These are phyloP conservation scores for Anticlea derivata DNA, from an alignment of 2,888 invertebrate genomes.

Conservation along the genomic window DNA sequence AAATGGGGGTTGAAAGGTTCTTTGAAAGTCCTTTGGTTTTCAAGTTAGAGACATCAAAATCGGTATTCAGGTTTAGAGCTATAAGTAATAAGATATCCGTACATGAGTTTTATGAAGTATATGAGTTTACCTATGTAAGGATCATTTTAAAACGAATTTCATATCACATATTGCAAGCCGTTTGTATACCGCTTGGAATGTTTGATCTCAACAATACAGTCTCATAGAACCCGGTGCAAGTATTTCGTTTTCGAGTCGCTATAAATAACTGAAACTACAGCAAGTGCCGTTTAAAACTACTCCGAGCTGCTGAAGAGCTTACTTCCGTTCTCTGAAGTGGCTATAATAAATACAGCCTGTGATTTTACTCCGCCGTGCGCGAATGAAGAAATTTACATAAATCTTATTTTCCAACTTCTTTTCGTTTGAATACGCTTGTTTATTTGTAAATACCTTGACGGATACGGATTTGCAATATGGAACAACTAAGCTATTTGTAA, in stretches of 20 bases:
- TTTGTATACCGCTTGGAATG: too few species aligned
- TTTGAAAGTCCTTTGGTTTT: too few species aligned
- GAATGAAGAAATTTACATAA: constrained; percentile 43
- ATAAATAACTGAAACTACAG: constrained; percentile 49
- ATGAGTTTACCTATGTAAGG: too few species aligned
- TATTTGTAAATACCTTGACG: constrained; percentile 13
- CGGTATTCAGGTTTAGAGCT: too few species aligned
- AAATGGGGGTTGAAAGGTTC: too few species aligned
- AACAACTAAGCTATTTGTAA: background rate
- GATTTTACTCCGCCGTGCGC: constrained; percentile 46
- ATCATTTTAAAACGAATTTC: too few species aligned
- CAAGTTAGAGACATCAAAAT: too few species aligned
- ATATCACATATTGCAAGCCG: too few species aligned
- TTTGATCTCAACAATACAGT: constrained; percentile 26
- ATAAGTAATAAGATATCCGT: too few species aligned
- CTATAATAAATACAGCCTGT: constrained; percentile 58
- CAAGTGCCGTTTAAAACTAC: constrained; percentile 52
- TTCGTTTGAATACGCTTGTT: constrained; percentile 24
- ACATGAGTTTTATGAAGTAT: too few species aligned
- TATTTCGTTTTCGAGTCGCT: constrained; percentile 43
- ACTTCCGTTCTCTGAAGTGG: constrained; percentile 53
- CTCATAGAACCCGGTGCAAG: constrained; percentile 36
- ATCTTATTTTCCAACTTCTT: constrained; percentile 31
- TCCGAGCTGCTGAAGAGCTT: constrained; percentile 53
- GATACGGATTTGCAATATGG: constrained; percentile 5